Evolutionary conservation across 2,888 invertebrate genomes (phyloP).

Genomic region (Dasysyrphus albostriatus): DNA sequence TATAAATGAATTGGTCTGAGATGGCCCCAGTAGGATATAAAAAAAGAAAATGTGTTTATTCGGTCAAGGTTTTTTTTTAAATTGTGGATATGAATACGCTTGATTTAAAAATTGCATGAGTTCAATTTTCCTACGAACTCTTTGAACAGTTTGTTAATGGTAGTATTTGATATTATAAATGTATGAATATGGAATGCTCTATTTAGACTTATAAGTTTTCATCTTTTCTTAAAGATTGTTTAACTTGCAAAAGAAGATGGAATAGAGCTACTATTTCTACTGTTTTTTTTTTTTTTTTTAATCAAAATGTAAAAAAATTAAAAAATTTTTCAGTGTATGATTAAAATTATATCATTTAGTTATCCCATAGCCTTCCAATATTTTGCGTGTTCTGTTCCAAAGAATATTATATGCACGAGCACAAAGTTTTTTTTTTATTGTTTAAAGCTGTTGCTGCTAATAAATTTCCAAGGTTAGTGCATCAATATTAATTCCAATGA

Average conservation of each 20-base stretch:
- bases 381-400: constrained; percentile 15
- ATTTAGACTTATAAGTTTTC: too few relatives aligned
- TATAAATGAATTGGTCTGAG: constrained; percentile 5
- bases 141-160: not conserved
- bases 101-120: not conserved
- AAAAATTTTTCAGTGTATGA: not conserved
- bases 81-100: not conserved
- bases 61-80: constrained; percentile 4
- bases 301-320: not conserved
- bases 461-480: constrained; percentile 65
- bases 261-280: too few relatives aligned
- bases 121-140: not conserved
- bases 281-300: too few relatives aligned
- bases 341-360: not conserved
- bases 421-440: not conserved
- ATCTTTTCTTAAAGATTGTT: too few relatives aligned
- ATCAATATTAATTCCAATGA: constrained; percentile 74
- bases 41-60: not conserved
- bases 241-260: too few relatives aligned
- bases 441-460: constrained; percentile 10
- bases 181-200: too few relatives aligned
- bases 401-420: constrained; percentile 12
- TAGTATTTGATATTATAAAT: too few relatives aligned
- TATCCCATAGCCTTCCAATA: not conserved
- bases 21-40: not conserved